phyloP scores from a whole-genome alignment of 2,888 invertebrate genomes.

The Labia minor region DNA sequence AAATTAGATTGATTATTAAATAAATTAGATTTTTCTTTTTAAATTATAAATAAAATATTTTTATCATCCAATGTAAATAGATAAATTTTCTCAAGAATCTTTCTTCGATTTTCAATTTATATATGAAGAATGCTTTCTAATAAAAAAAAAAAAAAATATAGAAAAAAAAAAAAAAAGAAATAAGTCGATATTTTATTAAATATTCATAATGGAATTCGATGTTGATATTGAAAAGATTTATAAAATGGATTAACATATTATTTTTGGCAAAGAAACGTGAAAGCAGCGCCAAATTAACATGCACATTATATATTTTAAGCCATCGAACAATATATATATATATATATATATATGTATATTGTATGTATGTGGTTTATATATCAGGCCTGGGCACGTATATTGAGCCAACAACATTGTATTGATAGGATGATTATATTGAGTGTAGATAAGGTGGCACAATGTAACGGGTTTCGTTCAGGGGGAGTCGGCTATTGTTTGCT shows the following conservation, averaged over 20 bases:
- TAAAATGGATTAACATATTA: not conserved
- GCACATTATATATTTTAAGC: not conserved
- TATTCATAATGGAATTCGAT: not conserved
- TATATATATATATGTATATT: too few species aligned
- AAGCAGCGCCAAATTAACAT: not conserved
- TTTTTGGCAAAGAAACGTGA: conserved; percentile 2
- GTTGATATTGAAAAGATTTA: not conserved
- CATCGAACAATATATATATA: not conserved
- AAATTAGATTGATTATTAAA: too few species aligned
- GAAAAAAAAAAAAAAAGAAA: not conserved
- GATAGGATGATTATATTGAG: conserved; percentile 13
- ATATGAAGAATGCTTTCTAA: too few species aligned
- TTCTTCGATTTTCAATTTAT: too few species aligned
- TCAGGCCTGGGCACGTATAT: not conserved
- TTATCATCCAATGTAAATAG: too few species aligned
- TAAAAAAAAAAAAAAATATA: not conserved
- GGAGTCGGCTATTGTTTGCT: not conserved
- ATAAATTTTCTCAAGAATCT: too few species aligned
- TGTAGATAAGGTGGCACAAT: conserved; percentile 13
- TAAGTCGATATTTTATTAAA: not conserved
- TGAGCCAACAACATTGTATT: conserved; percentile 1
- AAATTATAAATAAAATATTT: too few species aligned
- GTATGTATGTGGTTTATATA: not conserved
- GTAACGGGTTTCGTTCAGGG: conserved; percentile 5
- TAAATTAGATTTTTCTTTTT: too few species aligned